Evolutionary conservation across 1,140 invertebrate genomes (phyloP).

Genomic region (Aradophagus sp.): DNA sequence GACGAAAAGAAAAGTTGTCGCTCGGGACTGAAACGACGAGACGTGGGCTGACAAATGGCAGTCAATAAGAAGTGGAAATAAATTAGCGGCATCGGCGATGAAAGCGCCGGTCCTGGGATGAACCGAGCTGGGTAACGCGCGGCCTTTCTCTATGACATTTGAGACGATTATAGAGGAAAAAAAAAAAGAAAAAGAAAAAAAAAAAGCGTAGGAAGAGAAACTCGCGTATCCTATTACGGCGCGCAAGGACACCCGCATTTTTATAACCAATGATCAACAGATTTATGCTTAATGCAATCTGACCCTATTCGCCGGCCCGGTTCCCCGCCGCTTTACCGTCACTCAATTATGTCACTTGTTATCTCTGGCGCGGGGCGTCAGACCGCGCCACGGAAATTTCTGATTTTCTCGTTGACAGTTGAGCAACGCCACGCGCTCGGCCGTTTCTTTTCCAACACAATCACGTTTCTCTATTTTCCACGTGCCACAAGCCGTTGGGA

Average conservation of each 20-base stretch:
- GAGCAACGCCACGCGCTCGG: too few relatives aligned
- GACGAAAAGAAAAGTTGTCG: conserved; percentile 1
- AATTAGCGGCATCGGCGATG: conserved; percentile 29
- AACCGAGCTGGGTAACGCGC: conserved; percentile 33
- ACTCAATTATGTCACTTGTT: conserved; percentile 35
- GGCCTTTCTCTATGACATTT: conserved; percentile 54
- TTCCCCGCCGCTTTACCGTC: conserved; percentile 22
- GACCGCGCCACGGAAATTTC: not conserved
- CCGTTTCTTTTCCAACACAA: too few relatives aligned
- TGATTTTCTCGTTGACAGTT: too few relatives aligned
- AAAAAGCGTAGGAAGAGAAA: conserved; percentile 56
- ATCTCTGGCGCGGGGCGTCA: conserved; percentile 1
- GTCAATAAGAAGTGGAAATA: conserved; percentile 9
- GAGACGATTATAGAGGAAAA: conserved; percentile 38
- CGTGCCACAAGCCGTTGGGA: too few relatives aligned
- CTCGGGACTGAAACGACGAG: not conserved
- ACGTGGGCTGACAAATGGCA: conserved; percentile 33
- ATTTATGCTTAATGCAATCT: conserved; percentile 51
- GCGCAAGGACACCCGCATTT: conserved; percentile 44
- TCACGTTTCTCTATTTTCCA: too few relatives aligned
- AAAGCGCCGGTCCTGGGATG: conserved; percentile 35
- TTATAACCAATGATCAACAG: conserved; percentile 33
- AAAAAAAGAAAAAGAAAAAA: conserved; percentile 39
- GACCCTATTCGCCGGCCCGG: conserved; percentile 43
- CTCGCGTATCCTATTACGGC: conserved; percentile 52